phyloP scores from a whole-genome alignment of 2,797 vertebrate species.

The Capromys pilorides region DNA sequence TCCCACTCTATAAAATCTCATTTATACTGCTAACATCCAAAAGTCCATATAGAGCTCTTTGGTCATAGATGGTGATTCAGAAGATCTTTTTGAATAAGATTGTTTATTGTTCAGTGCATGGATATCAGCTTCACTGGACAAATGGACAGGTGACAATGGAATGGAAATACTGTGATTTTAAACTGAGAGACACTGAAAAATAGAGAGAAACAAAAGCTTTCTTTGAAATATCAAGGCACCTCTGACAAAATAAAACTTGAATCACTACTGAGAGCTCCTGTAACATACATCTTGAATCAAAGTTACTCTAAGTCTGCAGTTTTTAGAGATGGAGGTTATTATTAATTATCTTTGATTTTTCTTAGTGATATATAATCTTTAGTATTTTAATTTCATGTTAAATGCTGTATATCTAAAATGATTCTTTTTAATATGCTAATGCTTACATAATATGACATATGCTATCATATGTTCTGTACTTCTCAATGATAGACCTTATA shows the following conservation, averaged over 20 bases:
- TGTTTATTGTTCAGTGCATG: not conserved
- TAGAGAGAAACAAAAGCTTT: not conserved
- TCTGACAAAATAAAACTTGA: not conserved
- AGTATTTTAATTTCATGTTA: slow-evolving; percentile 17
- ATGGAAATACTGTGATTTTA: not conserved
- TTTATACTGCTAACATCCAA: not conserved
- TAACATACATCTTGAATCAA: not conserved
- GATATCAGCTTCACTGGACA: not conserved
- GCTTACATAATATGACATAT: not conserved
- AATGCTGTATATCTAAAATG: not conserved
- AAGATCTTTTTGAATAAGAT: not conserved
- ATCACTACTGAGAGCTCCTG: not conserved
- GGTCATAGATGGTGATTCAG: not conserved
- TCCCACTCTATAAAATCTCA: not conserved
- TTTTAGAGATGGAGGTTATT: not conserved
- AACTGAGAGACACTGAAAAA: not conserved
- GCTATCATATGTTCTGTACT: slow-evolving; percentile 12
- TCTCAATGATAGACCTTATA: slow-evolving; percentile 2
- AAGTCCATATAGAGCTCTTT: not conserved
- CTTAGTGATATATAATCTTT: not conserved
- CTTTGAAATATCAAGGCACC: not conserved
- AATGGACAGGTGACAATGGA: not conserved
- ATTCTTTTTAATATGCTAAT: not conserved
- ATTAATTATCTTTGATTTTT: not conserved
- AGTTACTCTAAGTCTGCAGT: not conserved